Evolutionary conservation across 2,888 invertebrate species (phyloP).

Genomic region (Sipha maydis): DNA sequence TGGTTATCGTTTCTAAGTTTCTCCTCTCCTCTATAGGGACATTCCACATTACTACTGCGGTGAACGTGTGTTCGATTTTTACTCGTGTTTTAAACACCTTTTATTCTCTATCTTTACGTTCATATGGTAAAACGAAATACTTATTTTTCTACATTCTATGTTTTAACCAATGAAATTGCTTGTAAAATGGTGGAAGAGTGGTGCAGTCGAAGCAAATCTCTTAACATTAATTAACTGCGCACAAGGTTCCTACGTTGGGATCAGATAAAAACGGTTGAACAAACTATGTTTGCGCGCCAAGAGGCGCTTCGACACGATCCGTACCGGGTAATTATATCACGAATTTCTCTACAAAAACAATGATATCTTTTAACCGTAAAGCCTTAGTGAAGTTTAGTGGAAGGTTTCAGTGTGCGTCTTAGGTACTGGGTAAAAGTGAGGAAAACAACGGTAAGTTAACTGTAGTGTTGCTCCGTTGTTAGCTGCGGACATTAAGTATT

Average conservation of each 20-base stretch:
- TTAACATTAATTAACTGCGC: slow-evolving; percentile 57
- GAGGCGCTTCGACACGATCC: slow-evolving; percentile 61
- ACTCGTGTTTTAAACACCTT: slow-evolving; percentile 1
- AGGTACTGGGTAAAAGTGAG: neutral
- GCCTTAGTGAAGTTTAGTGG: slow-evolving; percentile 20
- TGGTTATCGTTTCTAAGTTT: neutral
- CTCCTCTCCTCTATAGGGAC: neutral
- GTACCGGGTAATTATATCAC: slow-evolving; percentile 61
- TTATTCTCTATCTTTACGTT: neutral
- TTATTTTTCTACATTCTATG: slow-evolving; percentile 3
- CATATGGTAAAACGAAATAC: slow-evolving; percentile 3
- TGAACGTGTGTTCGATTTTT: neutral
- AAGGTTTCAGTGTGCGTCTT: neutral
- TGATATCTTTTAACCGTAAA: slow-evolving; percentile 49
- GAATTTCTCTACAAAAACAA: slow-evolving; percentile 57
- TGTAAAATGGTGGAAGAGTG: neutral
- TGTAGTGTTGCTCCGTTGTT: neutral
- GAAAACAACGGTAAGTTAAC: slow-evolving; percentile 18
- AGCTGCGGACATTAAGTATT: neutral
- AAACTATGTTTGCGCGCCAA: slow-evolving; percentile 44
- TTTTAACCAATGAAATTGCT: neutral
- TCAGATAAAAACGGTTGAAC: slow-evolving; percentile 54
- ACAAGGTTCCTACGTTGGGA: neutral
- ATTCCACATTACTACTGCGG: neutral
- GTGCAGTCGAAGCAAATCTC: neutral